Evolutionary conservation across 2,888 invertebrate genomes (phyloP), one percentile per base, ranked within the genome.

Genomic region (Microplitis manilae): DNA sequence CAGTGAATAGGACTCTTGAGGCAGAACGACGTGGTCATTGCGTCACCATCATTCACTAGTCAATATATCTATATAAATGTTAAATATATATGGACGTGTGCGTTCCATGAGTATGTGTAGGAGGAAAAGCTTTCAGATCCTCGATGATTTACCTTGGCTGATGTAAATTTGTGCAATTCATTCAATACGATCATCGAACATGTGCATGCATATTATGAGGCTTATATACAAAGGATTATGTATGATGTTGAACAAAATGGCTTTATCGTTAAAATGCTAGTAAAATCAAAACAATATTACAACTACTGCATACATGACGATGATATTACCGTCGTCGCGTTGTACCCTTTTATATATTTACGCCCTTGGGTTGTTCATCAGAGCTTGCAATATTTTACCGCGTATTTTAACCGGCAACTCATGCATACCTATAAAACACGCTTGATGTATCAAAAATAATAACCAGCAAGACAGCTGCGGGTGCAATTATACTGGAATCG

Each of bases 401-500:
- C 59, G 13, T 77, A 76, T 75, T 65, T 69, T 62, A 61, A 70
- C 70, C 75, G 17, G 76, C 76, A 75, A 79, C 70, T 64, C 76
- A 73, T 73, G 67, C 59, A 67, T 67, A 73, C 30, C n/a, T 38
- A 67, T 15, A 59, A 50, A 59, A 59, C 38, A 50, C 20, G 59
- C 50, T 67, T 59, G 73, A 73, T 30, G 15, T 67, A 41, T 60
- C 13, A 15, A 15, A 50, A 67, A 67, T 59, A 60, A 65, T 67
- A 50, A 67, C 41, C 30, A 38, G 15, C 17, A 15, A 40, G 41
- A 67, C 50, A 59, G 15, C 7, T 40, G 39, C 67, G 13, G 40
- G 17, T 59, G 50, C 30, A 17, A 73, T 84, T 82, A 83, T 84
- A 84, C 62, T 62, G 8, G n/a, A 15, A 15, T 62, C 20, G 20